Percentiles rank a stretch among this genome's conserved stretches.
Evolutionary conservation across 2,797 vertebrate species (phyloP).

Genomic region (Sebastes baramenuke): DNA sequence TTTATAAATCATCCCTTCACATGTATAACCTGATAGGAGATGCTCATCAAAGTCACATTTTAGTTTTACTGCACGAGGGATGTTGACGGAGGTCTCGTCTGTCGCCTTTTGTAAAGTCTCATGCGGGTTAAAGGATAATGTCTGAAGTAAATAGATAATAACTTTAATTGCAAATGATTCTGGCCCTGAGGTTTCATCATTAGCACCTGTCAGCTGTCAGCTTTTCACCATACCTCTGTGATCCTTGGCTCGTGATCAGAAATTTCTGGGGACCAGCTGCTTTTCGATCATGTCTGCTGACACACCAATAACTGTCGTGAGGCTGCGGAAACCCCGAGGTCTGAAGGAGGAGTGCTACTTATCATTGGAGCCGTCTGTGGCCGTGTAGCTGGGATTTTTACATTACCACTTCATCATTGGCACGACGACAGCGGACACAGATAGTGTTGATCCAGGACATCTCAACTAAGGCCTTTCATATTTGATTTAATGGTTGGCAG

Average conservation of each 20-base stretch:
- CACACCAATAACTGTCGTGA: slow-evolving; percentile 21
- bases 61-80: neutral
- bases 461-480: slow-evolving; percentile 15
- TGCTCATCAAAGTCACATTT: neutral
- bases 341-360: slow-evolving; percentile 3
- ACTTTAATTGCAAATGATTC: slow-evolving; percentile 21
- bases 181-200: slow-evolving; percentile 67
- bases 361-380: slow-evolving; percentile 11
- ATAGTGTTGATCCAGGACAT: slow-evolving; percentile 29
- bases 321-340: slow-evolving; percentile 3
- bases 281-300: slow-evolving; percentile 57
- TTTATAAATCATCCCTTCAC: slow-evolving; percentile 28
- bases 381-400: slow-evolving; percentile 38
- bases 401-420: slow-evolving; percentile 47
- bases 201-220: slow-evolving; percentile 75
- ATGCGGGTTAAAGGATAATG: neutral
- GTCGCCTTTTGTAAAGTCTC: neutral
- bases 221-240: slow-evolving; percentile 73
- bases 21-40: neutral
- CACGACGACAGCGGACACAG: slow-evolving; percentile 30
- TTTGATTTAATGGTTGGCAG: slow-evolving; percentile 38
- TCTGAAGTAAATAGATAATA: neutral
- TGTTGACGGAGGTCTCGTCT: neutral
- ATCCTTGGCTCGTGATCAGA: slow-evolving; percentile 65
- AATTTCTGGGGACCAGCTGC: slow-evolving; percentile 50